Conservation (phyloP, 2,888 invertebrate genomes). For the Dysmachus trigonus region DNA sequence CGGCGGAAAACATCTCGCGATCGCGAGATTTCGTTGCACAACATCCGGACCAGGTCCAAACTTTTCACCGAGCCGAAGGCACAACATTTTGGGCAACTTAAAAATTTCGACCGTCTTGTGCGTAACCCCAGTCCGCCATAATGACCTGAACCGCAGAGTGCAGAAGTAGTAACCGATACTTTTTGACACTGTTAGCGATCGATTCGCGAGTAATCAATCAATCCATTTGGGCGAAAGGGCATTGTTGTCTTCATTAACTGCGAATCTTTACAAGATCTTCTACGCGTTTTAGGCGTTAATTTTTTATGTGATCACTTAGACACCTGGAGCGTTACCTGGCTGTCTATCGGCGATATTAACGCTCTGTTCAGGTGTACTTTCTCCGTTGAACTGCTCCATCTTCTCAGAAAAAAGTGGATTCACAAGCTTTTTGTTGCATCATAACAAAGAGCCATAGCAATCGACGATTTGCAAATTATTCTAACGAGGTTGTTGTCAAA, state of each 20-base stretch:
- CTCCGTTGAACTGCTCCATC: neutral
- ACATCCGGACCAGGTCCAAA: neutral
- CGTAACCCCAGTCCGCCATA: neutral
- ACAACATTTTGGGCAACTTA: neutral
- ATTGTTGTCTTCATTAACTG: neutral
- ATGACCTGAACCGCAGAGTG: neutral
- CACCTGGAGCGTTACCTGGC: neutral
- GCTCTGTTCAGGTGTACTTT: neutral
- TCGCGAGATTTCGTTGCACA: conserved; percentile 10
- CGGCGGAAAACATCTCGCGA: neutral
- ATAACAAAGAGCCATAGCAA: neutral
- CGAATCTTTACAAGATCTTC: neutral
- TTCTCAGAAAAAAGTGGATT: neutral
- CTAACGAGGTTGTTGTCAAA: neutral
- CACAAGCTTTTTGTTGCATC: neutral
- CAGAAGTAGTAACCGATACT: neutral
- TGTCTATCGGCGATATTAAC: neutral
- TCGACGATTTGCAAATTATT: neutral
- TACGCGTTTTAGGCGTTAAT: neutral
- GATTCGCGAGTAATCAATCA: neutral
- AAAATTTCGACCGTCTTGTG: neutral
- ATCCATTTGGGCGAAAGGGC: neutral
- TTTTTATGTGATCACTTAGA: neutral
- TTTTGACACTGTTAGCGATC: neutral
- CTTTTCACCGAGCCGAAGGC: neutral